Percentiles rank a stretch among this genome's conserved stretches.
phyloP scores from a whole-genome alignment of 2,888 invertebrate species.

The Bombyx huttoni region DNA sequence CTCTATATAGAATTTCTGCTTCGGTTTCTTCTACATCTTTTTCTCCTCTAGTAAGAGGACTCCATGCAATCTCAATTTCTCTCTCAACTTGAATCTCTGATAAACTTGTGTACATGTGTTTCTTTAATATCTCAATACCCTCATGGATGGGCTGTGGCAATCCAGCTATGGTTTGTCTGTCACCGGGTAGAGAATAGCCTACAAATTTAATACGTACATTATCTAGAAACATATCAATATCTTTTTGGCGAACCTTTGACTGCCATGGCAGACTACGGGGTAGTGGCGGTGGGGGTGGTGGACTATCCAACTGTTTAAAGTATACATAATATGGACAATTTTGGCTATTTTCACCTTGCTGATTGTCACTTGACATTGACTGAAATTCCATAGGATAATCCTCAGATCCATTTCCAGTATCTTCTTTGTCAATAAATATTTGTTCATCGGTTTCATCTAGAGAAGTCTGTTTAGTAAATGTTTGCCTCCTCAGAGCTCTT shows the following conservation, averaged over 20 bases:
- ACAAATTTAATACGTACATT: conserved; percentile 95
- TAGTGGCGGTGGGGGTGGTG: conserved; percentile 57
- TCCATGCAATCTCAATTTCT: conserved; percentile 92
- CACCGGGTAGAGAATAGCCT: conserved; percentile 90
- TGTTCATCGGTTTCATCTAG: conserved; percentile 85
- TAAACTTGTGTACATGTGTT: conserved; percentile 95
- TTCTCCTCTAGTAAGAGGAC: conserved; percentile 90
- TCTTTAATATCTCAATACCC: conserved; percentile 90
- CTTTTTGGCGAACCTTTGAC: conserved; percentile 95
- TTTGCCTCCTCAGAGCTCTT: conserved; percentile 79
- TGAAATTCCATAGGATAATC: conserved; percentile 75
- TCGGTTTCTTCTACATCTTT: conserved; percentile 84
- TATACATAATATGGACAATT: conserved; percentile 57
- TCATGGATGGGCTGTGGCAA: conserved; percentile 97
- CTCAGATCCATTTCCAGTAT: conserved; percentile 74
- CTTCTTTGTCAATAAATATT: conserved; percentile 80
- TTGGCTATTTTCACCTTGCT: conserved; percentile 45
- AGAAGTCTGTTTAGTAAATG: conserved; percentile 93
- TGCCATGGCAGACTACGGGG: conserved; percentile 90
- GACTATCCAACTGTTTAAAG: conserved; percentile 57
- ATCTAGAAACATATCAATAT: conserved; percentile 93
- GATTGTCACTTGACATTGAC: conserved; percentile 50
- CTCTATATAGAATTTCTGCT: conserved; percentile 91
- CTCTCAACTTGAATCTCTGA: conserved; percentile 92
- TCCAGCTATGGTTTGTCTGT: conserved; percentile 91